Evolutionary conservation across 1,140 invertebrate species (phyloP), one percentile per base, ranked within the genome.

Genomic region (Steinernema feltiae): DNA sequence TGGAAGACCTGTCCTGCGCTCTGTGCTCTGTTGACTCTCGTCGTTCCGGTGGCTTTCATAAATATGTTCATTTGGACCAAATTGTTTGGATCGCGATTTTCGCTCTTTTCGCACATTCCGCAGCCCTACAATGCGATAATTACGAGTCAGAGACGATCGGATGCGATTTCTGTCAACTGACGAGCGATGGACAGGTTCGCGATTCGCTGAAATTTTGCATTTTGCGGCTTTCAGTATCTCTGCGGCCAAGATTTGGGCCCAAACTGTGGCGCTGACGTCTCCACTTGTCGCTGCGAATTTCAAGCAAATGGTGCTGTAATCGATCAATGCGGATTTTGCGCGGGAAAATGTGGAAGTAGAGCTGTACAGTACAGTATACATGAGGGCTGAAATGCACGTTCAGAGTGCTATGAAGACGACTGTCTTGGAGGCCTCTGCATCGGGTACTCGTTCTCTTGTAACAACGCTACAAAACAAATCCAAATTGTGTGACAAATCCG

Each of bases 301-400:
- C 53, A 15, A 27, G 24, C 15, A 3, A 63, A 63, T 63, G 53
- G 53, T 15, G 53, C 53, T 21, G 53, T 63, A 3, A 63, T 63
- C 53, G 53, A 63, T 27, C 53, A 63, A 27, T 63, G 53, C 24
- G 53, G 53, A 63, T 63, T 63, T 27, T 63, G 53, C 53, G 15
- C 12, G 12, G 7, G 3, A 12, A 7, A 21, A 63, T 63, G 53
- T 21, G 53, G 15, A 15, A 63, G 53, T 63, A n/a, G 24, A 15
- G 24, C 24, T 3, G 24, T 3, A 15, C 24, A 3, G 53, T 27
- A 15, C 24, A 7, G 2, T 63, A 7, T 63, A 7, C 12, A 7
- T 63, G 15, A 15, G 24, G 15, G 24, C 53, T 46, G n/a, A 41
- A 41, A 18, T 41, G 18, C 35, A 18, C 18, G 35, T 63, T 63